Conservation (phyloP, 2,888 invertebrate genomes). For the Rotaria macrura region DNA sequence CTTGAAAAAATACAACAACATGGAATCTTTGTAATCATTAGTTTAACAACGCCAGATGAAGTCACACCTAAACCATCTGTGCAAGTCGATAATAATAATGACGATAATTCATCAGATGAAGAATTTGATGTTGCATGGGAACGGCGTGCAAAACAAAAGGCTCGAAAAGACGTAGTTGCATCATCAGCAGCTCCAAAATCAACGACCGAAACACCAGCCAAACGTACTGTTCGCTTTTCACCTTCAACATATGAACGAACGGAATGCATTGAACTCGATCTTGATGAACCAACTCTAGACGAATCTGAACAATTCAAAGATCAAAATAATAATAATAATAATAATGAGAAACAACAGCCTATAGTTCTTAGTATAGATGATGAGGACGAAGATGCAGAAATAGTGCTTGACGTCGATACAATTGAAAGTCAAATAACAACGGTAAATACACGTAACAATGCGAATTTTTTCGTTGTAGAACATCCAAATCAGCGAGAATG, state of each 20-base stretch:
- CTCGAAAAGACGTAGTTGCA: conserved; percentile 1
- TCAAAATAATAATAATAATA: conserved; percentile 7
- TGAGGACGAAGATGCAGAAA: background rate
- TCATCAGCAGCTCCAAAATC: background rate
- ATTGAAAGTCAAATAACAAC: background rate
- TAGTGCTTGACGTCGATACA: background rate
- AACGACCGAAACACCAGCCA: background rate
- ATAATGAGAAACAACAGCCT: background rate
- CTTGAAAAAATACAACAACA: background rate
- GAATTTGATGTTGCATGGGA: background rate
- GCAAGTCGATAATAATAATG: background rate
- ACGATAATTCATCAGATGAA: background rate
- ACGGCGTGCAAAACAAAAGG: background rate
- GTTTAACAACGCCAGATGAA: background rate
- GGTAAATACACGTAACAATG: too few species aligned
- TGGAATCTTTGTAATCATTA: background rate
- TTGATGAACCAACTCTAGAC: background rate
- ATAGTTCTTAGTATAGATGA: background rate
- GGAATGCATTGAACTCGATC: background rate
- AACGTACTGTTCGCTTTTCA: background rate
- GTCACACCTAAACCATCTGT: background rate
- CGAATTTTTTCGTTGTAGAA: too few species aligned
- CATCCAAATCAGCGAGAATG: too few species aligned
- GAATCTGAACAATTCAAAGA: background rate
- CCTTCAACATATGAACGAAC: background rate